Evolutionary conservation across 2,113 vertebrate genomes (phyloP).

Genomic region (Petromus typicus): DNA sequence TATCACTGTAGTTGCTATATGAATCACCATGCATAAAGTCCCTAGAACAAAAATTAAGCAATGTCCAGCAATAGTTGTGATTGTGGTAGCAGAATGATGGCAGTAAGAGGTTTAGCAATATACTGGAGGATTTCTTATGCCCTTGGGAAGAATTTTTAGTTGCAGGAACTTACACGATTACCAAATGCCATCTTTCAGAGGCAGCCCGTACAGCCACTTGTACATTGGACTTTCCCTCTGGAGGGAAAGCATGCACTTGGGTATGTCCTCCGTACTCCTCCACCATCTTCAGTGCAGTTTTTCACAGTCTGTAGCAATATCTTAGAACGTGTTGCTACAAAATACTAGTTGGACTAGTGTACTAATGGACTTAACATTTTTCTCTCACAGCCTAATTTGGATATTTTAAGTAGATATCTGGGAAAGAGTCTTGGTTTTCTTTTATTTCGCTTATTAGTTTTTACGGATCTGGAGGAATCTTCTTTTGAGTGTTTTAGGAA

Average conservation of each 20-base stretch:
- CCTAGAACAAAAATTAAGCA: not conserved
- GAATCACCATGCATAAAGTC: not conserved
- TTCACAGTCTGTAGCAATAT: not conserved
- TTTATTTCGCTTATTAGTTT: not conserved
- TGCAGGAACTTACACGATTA: not conserved
- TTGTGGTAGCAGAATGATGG: not conserved
- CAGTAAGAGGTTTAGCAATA: not conserved
- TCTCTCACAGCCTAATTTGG: not conserved
- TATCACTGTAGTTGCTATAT: not conserved
- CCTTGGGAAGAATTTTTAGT: slow-evolving; percentile 1
- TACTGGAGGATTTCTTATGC: not conserved
- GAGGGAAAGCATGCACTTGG: not conserved
- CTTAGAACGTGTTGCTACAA: not conserved
- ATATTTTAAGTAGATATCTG: not conserved
- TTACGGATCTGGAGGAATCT: not conserved
- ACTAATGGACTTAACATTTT: not conserved
- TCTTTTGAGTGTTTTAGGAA: slow-evolving; percentile 30
- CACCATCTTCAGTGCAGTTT: not conserved
- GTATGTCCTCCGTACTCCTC: not conserved
- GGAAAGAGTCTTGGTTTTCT: not conserved
- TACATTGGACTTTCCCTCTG: not conserved
- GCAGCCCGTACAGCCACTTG: not conserved
- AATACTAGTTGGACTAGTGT: not conserved
- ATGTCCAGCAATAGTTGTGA: not conserved
- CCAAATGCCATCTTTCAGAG: not conserved